Base-by-base conservation (phyloP, 2,888 invertebrate genomes). In the Eumerus sabulonum region DNA sequence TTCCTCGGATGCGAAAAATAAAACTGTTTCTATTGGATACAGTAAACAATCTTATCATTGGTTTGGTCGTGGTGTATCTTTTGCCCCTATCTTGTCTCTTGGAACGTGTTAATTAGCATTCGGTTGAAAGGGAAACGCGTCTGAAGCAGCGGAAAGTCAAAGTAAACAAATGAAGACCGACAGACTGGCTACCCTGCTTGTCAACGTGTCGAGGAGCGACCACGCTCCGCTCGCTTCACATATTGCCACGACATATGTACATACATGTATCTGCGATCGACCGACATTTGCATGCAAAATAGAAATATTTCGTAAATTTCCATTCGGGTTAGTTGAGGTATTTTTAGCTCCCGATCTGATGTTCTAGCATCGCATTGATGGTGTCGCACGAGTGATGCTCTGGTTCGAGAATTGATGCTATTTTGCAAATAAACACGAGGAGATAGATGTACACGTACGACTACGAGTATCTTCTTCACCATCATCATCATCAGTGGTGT, bases 241-340 rank as follows among this genome's bases (percentile, higher is more conserved):
- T 53, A 7, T 35, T n/a, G 56, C 42, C 44, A 45, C 12, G 18
- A 17, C 19, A 35, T 42, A 4, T 59, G 18, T 17, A 18, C 11
- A 51, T 19, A 14, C 48, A 3, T 3, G 5, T 3, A 12, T 56
- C 40, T 60, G 12, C 17, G 7, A 27, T 7, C 27, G 27, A 27
- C 27, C 27, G 27, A 27, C 7, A 27, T 63, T 62, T 51, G 63
- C 51, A 71, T 64, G 54, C 63, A 60, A 53, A 72, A 56, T 56
- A 11, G 42, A 50, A 59, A 68, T 72, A 77, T 77, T 72, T 77
- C 72, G 27, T 72, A 77, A 72, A 68, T 77, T 72, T 77, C 72
- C 77, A 77, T 77, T 72, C 67, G 72, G 77, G 77, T 72, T 77
- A 77, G 45, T 50, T 13, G 48, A 45, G 62, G 53, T 77, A 72